These are phyloP conservation scores for Drosophila mauritiana DNA, from an alignment of 1,140 invertebrate genomes.

Conservation along the genomic window DNA sequence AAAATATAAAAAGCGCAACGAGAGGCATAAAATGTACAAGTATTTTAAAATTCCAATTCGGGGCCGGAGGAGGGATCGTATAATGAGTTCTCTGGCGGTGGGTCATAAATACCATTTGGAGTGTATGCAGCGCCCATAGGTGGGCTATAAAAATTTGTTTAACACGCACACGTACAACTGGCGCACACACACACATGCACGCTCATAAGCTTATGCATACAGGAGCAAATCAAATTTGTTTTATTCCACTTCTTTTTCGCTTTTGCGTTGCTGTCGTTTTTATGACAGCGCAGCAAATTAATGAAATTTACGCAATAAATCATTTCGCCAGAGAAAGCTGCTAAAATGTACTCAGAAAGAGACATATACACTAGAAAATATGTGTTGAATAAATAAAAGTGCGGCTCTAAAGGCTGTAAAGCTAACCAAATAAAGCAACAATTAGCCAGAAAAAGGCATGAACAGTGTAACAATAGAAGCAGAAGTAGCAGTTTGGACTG, in stretches of 20 bases:
- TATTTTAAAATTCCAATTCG: conserved; percentile 67
- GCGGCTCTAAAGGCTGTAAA: conserved; percentile 22
- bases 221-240: conserved; percentile 73
- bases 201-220: conserved; percentile 32
- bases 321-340: conserved; percentile 50
- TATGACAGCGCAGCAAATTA: conserved; percentile 80
- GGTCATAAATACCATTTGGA: conserved; percentile 63
- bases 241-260: conserved; percentile 43
- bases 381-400: conserved; percentile 59
- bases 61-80: conserved; percentile 24
- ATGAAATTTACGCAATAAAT: conserved; percentile 77
- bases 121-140: conserved; percentile 37
- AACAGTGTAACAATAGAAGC: conserved; percentile 17
- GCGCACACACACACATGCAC: conserved; percentile 3
- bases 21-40: conserved; percentile 21
- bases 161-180: conserved; percentile 43
- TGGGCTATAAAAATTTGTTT: conserved; percentile 51
- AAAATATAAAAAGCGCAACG: conserved; percentile 18
- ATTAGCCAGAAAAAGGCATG: not conserved
- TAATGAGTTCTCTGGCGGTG: conserved; percentile 63
- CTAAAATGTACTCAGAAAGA: conserved; percentile 10
- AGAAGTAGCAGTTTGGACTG: not conserved
- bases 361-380: conserved; percentile 21
- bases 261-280: conserved; percentile 52
- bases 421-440: conserved; percentile 35